Evolutionary conservation across 2,888 invertebrate genomes (phyloP).

Genomic region (Lochmaea capreae): DNA sequence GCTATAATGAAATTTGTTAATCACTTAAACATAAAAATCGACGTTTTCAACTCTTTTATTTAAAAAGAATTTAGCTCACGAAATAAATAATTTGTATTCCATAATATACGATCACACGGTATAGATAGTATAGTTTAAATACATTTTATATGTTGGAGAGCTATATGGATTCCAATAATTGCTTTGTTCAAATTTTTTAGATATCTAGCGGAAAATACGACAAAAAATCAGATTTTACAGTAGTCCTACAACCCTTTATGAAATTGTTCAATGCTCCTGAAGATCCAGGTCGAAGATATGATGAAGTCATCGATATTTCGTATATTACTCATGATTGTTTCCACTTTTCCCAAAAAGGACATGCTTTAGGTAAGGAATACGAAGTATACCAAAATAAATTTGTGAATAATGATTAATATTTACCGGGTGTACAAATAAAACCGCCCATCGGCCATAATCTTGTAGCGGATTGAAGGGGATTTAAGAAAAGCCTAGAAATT

Average conservation of each 20-base stretch:
- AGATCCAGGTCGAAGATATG: slow-evolving; percentile 61
- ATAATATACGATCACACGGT: no score
- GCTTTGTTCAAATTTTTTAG: slow-evolving; percentile 52
- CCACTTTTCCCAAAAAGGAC: slow-evolving; percentile 85
- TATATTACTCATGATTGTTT: slow-evolving; percentile 83
- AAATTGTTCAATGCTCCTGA: slow-evolving; percentile 74
- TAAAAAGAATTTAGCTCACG: no score
- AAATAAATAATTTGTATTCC: no score
- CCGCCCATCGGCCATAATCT: no score
- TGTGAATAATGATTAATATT: background rate
- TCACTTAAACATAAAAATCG: no score
- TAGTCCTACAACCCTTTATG: slow-evolving; percentile 80
- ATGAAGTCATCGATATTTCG: slow-evolving; percentile 75
- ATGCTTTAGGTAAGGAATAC: slow-evolving; percentile 72
- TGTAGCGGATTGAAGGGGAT: no score
- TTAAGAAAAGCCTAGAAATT: no score
- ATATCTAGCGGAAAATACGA: slow-evolving; percentile 75
- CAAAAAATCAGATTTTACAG: slow-evolving; percentile 75
- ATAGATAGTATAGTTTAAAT: no score
- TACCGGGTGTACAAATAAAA: no score
- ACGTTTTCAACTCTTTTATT: no score
- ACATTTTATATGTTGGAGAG: no score
- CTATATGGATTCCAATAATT: background rate
- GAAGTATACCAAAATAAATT: background rate
- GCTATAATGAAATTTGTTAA: no score